Percentiles rank a stretch among this genome's conserved stretches.
Conservation (phyloP, 2,113 vertebrate species). For the Cyphomyrus plagiostoma region DNA sequence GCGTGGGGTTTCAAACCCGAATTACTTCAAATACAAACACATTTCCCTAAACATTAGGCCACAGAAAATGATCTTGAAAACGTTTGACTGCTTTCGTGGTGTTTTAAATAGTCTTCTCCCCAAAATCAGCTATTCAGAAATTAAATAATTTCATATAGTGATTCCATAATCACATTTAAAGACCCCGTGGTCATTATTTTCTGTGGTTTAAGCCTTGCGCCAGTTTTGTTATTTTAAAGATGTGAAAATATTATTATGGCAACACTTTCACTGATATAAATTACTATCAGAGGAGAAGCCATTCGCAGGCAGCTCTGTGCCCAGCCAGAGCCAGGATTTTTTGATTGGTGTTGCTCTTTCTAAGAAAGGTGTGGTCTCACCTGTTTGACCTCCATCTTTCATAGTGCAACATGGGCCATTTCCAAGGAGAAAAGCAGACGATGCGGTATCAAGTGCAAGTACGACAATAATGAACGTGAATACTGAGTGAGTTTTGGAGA, state of each 20-base stretch:
- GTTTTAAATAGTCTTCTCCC: background rate
- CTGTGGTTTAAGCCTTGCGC: background rate
- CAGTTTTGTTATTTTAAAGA: background rate
- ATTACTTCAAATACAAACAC: no score
- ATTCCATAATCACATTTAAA: background rate
- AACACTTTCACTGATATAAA: background rate
- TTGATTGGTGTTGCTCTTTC: constrained; percentile 15
- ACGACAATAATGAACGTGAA: background rate
- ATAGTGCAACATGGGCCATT: background rate
- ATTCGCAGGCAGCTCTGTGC: background rate
- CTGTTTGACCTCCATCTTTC: background rate
- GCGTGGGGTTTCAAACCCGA: no score
- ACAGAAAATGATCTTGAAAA: background rate
- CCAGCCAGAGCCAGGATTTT: background rate
- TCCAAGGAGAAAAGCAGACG: background rate
- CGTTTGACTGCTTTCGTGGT: background rate
- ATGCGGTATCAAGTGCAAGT: background rate
- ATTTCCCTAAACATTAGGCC: no score
- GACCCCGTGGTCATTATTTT: background rate
- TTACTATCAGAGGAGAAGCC: background rate
- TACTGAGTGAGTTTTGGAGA: background rate
- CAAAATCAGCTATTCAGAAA: background rate
- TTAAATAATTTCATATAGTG: background rate
- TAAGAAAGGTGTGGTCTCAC: background rate
- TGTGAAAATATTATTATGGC: background rate